Percentiles rank a stretch among this genome's conserved stretches.
Conservation (phyloP, 2,888 invertebrate genomes). For the Acanthosepion lycidas region DNA sequence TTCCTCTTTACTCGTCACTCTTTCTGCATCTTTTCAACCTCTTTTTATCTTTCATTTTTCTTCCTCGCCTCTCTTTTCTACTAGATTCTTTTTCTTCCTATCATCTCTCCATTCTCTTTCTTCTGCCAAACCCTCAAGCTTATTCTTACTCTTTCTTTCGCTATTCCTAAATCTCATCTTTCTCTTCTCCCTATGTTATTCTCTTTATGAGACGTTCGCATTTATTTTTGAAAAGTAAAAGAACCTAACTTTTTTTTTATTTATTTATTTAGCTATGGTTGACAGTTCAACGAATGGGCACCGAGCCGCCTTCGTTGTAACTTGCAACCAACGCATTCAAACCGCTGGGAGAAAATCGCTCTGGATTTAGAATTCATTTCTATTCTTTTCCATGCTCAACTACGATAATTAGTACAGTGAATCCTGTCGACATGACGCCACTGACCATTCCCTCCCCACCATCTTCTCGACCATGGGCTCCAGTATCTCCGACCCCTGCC, state of each 20-base stretch:
- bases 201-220: too few relatives aligned
- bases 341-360: not conserved
- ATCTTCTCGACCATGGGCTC: not conserved
- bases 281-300: not conserved
- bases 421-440: slow-evolving; percentile 2
- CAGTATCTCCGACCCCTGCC: not conserved
- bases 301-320: not conserved
- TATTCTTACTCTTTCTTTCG: too few relatives aligned
- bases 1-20: too few relatives aligned
- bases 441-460: not conserved
- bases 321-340: not conserved
- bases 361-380: not conserved
- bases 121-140: too few relatives aligned
- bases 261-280: not conserved
- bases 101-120: too few relatives aligned
- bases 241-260: not conserved
- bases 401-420: slow-evolving; percentile 33
- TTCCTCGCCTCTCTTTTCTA: too few relatives aligned
- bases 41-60: too few relatives aligned
- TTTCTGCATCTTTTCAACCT: too few relatives aligned
- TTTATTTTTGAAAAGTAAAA: not conserved
- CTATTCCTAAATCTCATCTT: too few relatives aligned
- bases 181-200: too few relatives aligned
- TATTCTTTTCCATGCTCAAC: not conserved
- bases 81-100: too few relatives aligned